Evolutionary conservation across 2,888 invertebrate species (phyloP).

Genomic region (Sericinus montela): DNA sequence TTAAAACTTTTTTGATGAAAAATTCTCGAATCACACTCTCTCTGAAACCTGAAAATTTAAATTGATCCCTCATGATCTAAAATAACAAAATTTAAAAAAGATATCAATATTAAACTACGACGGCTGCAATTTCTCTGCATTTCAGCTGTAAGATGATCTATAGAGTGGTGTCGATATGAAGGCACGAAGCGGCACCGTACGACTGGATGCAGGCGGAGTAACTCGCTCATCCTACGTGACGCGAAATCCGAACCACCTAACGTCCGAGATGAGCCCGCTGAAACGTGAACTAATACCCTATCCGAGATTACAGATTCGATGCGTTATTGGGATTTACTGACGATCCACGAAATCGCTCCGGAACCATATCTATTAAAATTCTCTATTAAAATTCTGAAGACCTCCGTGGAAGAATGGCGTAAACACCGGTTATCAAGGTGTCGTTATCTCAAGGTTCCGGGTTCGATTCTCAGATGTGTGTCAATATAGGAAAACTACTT

Average conservation of each 20-base stretch:
- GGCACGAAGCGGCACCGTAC: slow-evolving; percentile 16
- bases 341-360: slow-evolving; percentile 1
- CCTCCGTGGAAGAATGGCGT: no score
- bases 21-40: no score
- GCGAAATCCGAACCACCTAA: slow-evolving; percentile 25
- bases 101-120: no score
- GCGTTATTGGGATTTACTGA: slow-evolving; percentile 9
- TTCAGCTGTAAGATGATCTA: not conserved
- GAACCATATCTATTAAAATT: slow-evolving; percentile 17
- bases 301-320: slow-evolving; percentile 8
- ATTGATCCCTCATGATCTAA: no score
- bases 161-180: not conserved
- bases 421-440: no score
- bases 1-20: no score
- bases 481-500: no score
- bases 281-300: slow-evolving; percentile 19
- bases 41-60: no score
- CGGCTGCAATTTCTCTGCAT: not conserved
- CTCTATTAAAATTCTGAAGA: no score
- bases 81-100: no score
- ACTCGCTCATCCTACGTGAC: slow-evolving; percentile 31
- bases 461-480: no score
- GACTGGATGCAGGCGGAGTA: slow-evolving; percentile 19
- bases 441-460: no score
- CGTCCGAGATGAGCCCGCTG: slow-evolving; percentile 24